Percentiles rank a stretch among this genome's conserved stretches.
phyloP scores from a whole-genome alignment of 2,113 vertebrate species.

The Vombatus ursinus region DNA sequence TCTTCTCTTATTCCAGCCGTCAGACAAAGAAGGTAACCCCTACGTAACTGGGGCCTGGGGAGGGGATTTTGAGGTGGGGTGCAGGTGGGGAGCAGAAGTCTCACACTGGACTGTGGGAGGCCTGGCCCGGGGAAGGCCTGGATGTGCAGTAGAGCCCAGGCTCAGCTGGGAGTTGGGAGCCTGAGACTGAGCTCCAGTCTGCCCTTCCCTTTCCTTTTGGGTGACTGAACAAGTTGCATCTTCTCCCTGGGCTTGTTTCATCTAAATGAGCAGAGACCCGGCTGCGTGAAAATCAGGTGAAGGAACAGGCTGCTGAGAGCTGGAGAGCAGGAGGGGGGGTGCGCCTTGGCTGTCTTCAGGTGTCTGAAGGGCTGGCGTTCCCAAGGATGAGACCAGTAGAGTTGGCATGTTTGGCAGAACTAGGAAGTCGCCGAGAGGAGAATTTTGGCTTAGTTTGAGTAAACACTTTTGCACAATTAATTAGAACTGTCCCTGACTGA shows the following conservation, averaged over 20 bases:
- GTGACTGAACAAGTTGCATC: not conserved
- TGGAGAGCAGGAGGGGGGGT: not conserved
- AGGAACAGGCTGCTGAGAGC: not conserved
- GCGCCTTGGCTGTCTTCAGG: no score
- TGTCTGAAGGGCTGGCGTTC: not conserved
- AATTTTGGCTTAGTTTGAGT: not conserved
- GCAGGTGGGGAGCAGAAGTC: not conserved
- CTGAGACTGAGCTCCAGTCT: not conserved
- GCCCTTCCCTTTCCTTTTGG: not conserved
- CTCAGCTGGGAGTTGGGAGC: not conserved
- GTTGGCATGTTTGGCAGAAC: not conserved
- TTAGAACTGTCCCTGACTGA: not conserved
- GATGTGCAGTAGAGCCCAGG: not conserved
- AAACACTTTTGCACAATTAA: not conserved
- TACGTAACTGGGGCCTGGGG: not conserved
- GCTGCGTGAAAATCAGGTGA: not conserved
- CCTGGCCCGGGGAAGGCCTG: not conserved
- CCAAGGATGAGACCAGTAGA: no score
- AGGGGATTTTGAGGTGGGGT: not conserved
- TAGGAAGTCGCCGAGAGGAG: not conserved
- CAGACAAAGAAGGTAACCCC: not conserved
- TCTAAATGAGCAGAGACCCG: not conserved
- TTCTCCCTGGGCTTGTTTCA: not conserved
- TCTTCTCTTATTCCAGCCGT: slow-evolving; percentile 36
- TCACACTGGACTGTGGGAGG: not conserved